Evolutionary conservation across 2,888 invertebrate species (phyloP).

Genomic region (Cephus runcator): DNA sequence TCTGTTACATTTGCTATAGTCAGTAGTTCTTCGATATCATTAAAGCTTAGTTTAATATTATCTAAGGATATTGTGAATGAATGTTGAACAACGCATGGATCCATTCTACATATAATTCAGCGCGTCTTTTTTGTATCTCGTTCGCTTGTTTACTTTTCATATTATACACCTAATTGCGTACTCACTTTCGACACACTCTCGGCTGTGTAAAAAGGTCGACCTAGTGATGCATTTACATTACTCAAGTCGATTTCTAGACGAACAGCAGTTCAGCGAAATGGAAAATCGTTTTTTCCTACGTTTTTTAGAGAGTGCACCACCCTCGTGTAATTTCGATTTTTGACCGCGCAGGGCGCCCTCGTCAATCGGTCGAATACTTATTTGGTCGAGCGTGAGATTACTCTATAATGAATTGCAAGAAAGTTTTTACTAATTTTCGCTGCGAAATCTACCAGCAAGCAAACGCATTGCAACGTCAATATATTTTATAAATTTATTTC

Average conservation of each 20-base stretch:
- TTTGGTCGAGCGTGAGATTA: conserved; percentile 58
- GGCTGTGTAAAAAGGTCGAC: not conserved
- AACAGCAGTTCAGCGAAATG: conserved; percentile 54
- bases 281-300: conserved; percentile 47
- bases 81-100: not conserved
- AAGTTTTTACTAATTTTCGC: conserved; percentile 8
- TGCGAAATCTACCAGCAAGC: conserved; percentile 27
- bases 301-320: conserved; percentile 42
- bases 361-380: conserved; percentile 53
- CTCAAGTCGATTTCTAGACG: conserved; percentile 36
- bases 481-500: conserved; percentile 26
- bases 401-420: conserved; percentile 49
- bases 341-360: conserved; percentile 46
- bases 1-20: not conserved
- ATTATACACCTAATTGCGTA: not conserved
- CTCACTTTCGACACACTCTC: not conserved
- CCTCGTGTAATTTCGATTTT: conserved; percentile 46
- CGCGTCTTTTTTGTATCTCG: not conserved
- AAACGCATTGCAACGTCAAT: conserved; percentile 35
- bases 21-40: not conserved
- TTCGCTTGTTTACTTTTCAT: not conserved
- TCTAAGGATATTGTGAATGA: not conserved
- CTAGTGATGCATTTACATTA: not conserved
- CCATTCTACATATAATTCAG: not conserved
- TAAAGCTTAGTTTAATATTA: not conserved